Evolutionary conservation across 1,140 invertebrate genomes (phyloP).

Genomic region (Atta cephalotes): DNA sequence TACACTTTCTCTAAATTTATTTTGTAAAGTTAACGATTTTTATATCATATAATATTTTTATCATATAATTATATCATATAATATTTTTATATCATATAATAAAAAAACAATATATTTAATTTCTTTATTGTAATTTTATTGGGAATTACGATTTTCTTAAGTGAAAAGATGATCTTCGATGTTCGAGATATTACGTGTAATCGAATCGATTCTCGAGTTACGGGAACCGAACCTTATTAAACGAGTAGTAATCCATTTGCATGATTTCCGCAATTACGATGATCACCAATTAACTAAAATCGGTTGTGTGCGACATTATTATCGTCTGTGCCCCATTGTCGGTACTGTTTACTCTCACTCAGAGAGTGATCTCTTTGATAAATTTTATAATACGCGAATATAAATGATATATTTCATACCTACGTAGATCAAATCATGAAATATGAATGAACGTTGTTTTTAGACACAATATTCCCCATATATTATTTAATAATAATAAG

Average conservation of each 20-base stretch:
- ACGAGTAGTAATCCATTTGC: slow-evolving; percentile 63
- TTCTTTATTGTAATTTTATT: neutral
- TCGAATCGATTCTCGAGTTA: slow-evolving; percentile 22
- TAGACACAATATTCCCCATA: neutral
- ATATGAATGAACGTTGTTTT: neutral
- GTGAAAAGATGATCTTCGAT: neutral
- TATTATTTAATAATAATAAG: neutral
- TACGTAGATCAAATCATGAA: neutral
- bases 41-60: no score
- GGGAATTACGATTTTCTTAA: neutral
- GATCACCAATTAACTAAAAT: slow-evolving; percentile 72
- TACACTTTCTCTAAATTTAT: neutral
- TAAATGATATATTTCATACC: neutral
- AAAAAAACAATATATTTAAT: neutral
- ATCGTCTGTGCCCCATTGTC: neutral
- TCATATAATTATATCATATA: no score
- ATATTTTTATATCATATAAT: neutral
- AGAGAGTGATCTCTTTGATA: slow-evolving; percentile 60
- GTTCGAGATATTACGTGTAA: neutral
- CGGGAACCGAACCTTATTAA: slow-evolving; percentile 2
- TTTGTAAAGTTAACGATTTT: neutral
- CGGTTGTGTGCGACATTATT: slow-evolving; percentile 34
- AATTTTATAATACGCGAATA: slow-evolving; percentile 67
- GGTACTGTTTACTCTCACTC: slow-evolving; percentile 24
- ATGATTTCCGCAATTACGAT: slow-evolving; percentile 69